These are phyloP conservation scores for Stenichneumon culpator DNA, from an alignment of 2,888 invertebrate species.

Conservation along the genomic window DNA sequence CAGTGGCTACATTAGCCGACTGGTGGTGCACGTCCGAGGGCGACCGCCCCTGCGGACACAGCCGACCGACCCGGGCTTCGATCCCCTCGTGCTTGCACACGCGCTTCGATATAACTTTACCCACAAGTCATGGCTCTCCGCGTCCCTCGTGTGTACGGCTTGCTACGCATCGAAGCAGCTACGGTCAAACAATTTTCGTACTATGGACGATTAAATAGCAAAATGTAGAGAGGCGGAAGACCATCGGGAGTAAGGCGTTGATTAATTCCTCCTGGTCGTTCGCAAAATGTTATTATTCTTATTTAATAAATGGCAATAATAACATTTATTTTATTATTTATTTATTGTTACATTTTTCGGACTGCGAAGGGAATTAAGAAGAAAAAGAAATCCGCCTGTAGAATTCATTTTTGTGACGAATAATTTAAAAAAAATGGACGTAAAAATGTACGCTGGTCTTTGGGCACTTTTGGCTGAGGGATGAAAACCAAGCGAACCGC, in stretches of 20 bases:
- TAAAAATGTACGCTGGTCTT: background rate
- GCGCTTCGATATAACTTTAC: conserved; percentile 56
- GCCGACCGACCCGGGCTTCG: conserved; percentile 47
- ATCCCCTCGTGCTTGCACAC: conserved; percentile 56
- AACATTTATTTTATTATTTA: background rate
- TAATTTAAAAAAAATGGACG: background rate
- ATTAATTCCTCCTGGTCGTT: background rate
- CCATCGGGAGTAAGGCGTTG: background rate
- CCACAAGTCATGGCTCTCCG: conserved; percentile 34
- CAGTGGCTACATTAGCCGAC: conserved; percentile 70
- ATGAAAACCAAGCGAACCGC: background rate
- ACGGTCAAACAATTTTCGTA: conserved; percentile 62
- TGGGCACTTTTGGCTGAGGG: background rate
- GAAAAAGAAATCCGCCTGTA: background rate
- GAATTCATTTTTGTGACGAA: no score
- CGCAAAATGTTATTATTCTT: background rate
- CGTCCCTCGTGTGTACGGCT: conserved; percentile 23
- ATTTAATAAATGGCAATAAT: background rate
- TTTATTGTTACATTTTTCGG: background rate
- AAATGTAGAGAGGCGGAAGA: conserved; percentile 1
- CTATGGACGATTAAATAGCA: conserved; percentile 56
- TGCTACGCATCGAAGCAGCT: conserved; percentile 28
- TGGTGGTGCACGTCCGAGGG: conserved; percentile 57
- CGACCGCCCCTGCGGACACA: conserved; percentile 61
- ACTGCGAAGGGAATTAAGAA: background rate